Base-by-base conservation (phyloP, 2,113 vertebrate species). In the Calyptomena viridis region DNA sequence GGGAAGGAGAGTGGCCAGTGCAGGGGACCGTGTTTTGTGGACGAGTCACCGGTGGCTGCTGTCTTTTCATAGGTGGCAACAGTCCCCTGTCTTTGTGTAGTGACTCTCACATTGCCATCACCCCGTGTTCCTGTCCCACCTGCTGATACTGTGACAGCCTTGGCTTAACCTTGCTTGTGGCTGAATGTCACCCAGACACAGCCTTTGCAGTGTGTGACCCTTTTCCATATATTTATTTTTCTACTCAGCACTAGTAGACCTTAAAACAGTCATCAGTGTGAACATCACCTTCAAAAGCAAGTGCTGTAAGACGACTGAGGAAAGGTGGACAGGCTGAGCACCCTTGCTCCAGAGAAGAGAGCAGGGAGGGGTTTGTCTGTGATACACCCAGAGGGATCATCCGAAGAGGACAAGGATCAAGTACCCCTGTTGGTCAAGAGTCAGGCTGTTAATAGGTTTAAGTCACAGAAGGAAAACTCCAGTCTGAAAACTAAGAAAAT, bases 391-490 rank as follows among this genome's bases (percentile, higher is more conserved):
- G 63, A 84, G 87, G 71, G 55, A 72, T 78, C 56, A 47, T 90
- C 71, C 31, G 84, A 84, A 84, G 66, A 69, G 76, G 92, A 87
- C 89, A 95, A 89, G 82, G 95, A 94, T 93, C 79, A 84, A 90
- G 53, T 50, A 78, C 81, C 85, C 69, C 77, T 95, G 49, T 96
- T 93, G 93, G 93, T 96, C 93, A 94, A 93, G 88, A 97, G 96
- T 96, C 93, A 97, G 93, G 88, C 86, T 94, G 86, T 87, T 85
- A 93, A 53, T 91, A 83, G 77, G 79, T 84, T 95, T 94, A 85
- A 87, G 87, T 83, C 94, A 84, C 56, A 82, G 71, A 89, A 94
- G 58, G 53, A 50, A 58, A 89, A 89, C 77, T 72, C 87, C 76
- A 86, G 82, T 64, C 91, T 89, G 53, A 96, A 96, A 89, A 93